Percentiles rank a stretch among this genome's conserved stretches.
These are phyloP conservation scores for Enteromius argenteus DNA, from an alignment of 2,797 vertebrate species.

Conservation along the genomic window DNA sequence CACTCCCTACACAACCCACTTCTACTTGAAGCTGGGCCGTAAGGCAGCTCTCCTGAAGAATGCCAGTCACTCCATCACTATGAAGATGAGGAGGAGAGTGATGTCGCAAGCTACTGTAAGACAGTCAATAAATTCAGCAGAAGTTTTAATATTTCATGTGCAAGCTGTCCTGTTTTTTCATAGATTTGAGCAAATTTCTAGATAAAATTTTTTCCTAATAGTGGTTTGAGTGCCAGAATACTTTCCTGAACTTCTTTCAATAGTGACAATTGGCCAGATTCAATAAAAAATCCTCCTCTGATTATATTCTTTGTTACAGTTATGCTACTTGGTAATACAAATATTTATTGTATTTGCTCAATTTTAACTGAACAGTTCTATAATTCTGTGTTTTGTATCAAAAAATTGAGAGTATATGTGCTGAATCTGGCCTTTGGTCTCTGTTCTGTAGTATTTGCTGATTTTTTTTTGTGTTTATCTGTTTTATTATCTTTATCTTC, in stretches of 20 bases:
- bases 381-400: background rate
- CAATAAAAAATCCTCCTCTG: background rate
- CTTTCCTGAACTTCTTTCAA: conserved; percentile 23
- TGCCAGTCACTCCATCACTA: conserved; percentile 75
- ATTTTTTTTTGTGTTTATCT: background rate
- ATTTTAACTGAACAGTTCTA: background rate
- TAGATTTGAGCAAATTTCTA: background rate
- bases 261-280: conserved; percentile 24
- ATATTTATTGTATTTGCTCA: background rate
- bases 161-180: background rate
- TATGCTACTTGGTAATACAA: background rate
- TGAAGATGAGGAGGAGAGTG: conserved; percentile 77
- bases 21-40: conserved; percentile 89
- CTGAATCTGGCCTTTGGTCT: conserved; percentile 37
- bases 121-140: background rate
- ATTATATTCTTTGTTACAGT: background rate
- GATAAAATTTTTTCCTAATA: background rate
- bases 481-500: conserved; percentile 7
- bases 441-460: conserved; percentile 3
- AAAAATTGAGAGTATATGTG: background rate
- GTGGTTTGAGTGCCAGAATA: background rate
- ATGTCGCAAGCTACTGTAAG: conserved; percentile 62
- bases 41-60: conserved; percentile 86
- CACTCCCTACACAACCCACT: conserved; percentile 94
- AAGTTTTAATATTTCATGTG: background rate